A percentile compares a stretch with the other conserved stretches of the same genome.
phyloP scores from a whole-genome alignment of 2,113 vertebrate species.

The Octodon degus region DNA sequence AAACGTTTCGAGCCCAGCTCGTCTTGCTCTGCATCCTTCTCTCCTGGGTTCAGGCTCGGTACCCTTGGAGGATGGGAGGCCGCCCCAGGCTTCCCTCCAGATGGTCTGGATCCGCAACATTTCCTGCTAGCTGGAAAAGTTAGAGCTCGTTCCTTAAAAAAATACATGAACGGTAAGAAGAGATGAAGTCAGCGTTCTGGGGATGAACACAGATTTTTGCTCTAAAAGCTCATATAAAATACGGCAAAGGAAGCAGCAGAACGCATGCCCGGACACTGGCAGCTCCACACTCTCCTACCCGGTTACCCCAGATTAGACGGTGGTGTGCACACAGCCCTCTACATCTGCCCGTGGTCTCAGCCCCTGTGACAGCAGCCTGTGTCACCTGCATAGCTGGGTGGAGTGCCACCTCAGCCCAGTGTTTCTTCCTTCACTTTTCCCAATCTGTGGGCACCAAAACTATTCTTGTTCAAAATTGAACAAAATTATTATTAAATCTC shows the following conservation, averaged over 20 bases:
- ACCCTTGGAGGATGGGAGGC: background rate
- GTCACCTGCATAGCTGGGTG: too few species aligned
- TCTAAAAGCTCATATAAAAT: background rate
- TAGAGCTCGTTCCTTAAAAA: background rate
- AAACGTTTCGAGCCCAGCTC: background rate
- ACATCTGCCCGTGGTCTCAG: fast-evolving
- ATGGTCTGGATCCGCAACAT: background rate
- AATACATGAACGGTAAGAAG: background rate
- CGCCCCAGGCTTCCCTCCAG: background rate
- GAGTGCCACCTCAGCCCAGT: too few species aligned
- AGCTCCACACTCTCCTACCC: background rate
- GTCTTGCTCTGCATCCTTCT: background rate
- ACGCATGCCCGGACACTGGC: background rate
- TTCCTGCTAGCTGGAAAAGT: background rate
- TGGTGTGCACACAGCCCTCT: too few species aligned
- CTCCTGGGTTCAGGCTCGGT: background rate
- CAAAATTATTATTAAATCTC: background rate
- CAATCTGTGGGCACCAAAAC: background rate
- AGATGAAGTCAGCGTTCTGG: background rate
- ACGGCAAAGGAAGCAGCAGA: background rate
- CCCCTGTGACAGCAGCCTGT: background rate
- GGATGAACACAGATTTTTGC: background rate
- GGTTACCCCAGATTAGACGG: fast-evolving
- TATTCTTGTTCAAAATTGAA: background rate
- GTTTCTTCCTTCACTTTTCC: background rate